Base-by-base conservation (phyloP, 2,888 invertebrate species). In the Octonoba sinensis region DNA sequence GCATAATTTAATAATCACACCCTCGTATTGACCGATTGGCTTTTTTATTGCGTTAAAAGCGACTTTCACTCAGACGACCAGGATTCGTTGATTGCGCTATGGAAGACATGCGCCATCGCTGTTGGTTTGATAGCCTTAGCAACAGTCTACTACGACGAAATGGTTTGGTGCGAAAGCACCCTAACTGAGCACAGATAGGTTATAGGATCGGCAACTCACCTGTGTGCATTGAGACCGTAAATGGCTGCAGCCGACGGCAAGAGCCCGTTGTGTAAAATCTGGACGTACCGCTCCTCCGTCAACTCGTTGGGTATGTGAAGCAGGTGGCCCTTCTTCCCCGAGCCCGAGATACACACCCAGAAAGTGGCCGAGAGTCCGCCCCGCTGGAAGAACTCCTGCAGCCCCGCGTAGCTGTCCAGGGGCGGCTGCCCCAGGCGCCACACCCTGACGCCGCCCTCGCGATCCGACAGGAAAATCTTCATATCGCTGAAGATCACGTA, bases 231-330 rank as follows among this genome's bases (percentile, higher is more conserved):
- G 16, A 82, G 72, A 3, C 82, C 82, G 66, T 82, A 82, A 16
- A 82, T 82, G 69, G 82, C 82, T 4, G 82, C 82, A 12, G 82
- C 82, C 13, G 82, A 82, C 3, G 82, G 82, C 59, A 82, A 49
- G 6, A 82, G 70, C 18, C 82, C 82, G 24, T 82, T 82, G 62
- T 82, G 82, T 66, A 82, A 56, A 6, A 82, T 82, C 62, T 82
- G 82, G 49, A 82, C 82, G 62, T 82, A 82, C 16, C 82, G 59
- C 72, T 82, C 82, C 56, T 82, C 82, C 27, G 82, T 82, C 24
- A 82, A 76, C 51, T 82, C 82, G 46, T 82, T 76, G 24, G 82
- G 82, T n/a, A 82, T 76, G 66, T 82, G 82, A 20, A 82, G 60
- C 22, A 82, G 60, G 4, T 76, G 82, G 2, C 82, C 82, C 44